Evolutionary conservation across 64 coral and sea anemone genomes (phyloP).

Genomic region (Anthopleura sola): DNA sequence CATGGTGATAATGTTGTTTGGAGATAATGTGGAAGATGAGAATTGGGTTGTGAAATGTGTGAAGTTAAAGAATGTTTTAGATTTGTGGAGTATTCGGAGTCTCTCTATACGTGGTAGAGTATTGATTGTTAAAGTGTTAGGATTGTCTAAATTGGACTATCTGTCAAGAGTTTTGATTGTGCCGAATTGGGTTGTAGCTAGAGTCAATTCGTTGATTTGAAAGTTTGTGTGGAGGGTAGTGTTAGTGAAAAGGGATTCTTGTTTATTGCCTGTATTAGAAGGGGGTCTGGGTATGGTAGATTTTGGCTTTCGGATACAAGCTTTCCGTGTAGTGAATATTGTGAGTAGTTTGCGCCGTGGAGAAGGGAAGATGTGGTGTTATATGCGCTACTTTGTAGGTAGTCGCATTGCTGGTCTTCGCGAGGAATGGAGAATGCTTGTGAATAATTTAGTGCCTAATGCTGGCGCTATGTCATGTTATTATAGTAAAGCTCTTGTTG

Average conservation of each 20-base stretch:
- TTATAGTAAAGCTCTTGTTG: neutral
- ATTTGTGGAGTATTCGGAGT: neutral
- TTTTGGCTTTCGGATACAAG: neutral
- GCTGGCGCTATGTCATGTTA: neutral
- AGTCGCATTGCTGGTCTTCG: neutral
- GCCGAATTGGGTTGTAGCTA: neutral
- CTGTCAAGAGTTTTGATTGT: neutral
- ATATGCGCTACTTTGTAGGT: neutral
- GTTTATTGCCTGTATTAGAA: neutral
- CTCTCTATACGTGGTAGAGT: neutral
- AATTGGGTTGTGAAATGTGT: neutral
- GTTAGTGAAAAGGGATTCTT: neutral
- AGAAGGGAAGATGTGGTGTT: neutral
- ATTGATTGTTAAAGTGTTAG: neutral
- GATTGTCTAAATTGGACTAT: constrained; percentile 12
- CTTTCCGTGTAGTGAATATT: neutral
- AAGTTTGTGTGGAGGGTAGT: neutral
- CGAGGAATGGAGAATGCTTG: neutral
- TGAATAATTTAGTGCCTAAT: neutral
- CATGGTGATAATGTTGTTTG: constrained; percentile 21
- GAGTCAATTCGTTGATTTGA: neutral
- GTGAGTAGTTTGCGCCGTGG: neutral
- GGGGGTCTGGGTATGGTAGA: neutral
- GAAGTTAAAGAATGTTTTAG: neutral
- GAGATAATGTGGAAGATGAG: neutral